Conservation (phyloP, 2,113 vertebrate species). For the Zosterops pallidus region DNA sequence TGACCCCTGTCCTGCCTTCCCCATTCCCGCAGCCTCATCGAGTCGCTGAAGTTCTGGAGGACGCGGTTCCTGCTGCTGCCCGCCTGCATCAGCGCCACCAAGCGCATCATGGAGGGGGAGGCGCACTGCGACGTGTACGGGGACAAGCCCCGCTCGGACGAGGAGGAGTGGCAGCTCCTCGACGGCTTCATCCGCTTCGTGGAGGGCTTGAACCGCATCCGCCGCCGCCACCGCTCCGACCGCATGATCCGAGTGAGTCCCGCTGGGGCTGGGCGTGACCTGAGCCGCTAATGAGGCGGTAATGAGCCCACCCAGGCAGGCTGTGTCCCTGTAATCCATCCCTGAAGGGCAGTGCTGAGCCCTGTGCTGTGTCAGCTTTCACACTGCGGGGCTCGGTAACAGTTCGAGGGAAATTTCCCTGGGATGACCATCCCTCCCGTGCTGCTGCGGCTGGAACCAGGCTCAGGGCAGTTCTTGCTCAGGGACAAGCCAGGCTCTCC, state of each 20-base stretch:
- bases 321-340: not conserved
- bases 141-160: conserved; percentile 79
- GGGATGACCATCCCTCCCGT: not conserved
- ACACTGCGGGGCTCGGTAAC: not conserved
- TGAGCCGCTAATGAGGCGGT: rapidly evolving
- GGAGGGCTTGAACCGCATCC: conserved; percentile 95
- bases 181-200: conserved; percentile 96
- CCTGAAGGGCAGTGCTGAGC: not conserved
- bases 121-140: conserved; percentile 92
- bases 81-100: conserved; percentile 87
- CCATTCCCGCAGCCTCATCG: conserved; percentile 81
- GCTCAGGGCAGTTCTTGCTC: not conserved
- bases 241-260: conserved; percentile 84
- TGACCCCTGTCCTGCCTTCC: not conserved
- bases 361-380: not conserved
- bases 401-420: not conserved
- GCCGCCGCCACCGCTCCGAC: conserved; percentile 91
- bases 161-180: conserved; percentile 88
- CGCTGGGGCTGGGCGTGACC: not conserved
- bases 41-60: conserved; percentile 97
- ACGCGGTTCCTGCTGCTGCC: conserved; percentile 94
- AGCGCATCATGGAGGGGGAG: conserved; percentile 89
- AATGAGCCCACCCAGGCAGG: not conserved
- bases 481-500: not conserved
- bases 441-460: not conserved